A percentile compares a stretch with the other conserved stretches of the same genome.
Evolutionary conservation across 2,888 invertebrate genomes (phyloP).

Genomic region (Molorchus minor): DNA sequence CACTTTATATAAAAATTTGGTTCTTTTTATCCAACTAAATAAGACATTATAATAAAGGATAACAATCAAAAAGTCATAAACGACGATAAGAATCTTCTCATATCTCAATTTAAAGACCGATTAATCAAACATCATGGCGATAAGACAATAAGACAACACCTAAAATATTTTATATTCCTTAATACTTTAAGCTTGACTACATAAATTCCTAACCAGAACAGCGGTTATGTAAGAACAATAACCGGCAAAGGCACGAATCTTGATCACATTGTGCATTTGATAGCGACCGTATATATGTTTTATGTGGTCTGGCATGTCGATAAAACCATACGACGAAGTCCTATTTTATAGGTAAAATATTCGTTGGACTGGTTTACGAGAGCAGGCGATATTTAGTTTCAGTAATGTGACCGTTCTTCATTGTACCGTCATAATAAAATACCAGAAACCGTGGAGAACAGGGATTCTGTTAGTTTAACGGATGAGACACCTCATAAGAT

Average conservation of each 20-base stretch:
- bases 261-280: constrained; percentile 21
- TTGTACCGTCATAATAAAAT: too few relatives aligned
- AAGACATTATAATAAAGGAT: constrained; percentile 32
- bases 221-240: constrained; percentile 24
- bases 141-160: constrained; percentile 30
- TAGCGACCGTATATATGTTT: constrained; percentile 9
- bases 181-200: constrained; percentile 11
- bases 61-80: constrained; percentile 26
- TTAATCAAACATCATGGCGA: constrained; percentile 35
- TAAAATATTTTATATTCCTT: constrained; percentile 15
- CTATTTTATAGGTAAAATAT: background rate
- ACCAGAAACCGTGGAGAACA: too few relatives aligned
- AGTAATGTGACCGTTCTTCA: too few relatives aligned
- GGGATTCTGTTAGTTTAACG: too few relatives aligned
- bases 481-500: too few relatives aligned
- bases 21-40: constrained; percentile 13
- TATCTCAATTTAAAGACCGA: constrained; percentile 28
- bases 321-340: background rate
- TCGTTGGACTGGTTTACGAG: background rate
- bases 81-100: constrained; percentile 25
- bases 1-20: too few relatives aligned
- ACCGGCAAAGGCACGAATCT: constrained; percentile 2
- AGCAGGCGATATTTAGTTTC: background rate
- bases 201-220: constrained; percentile 24
- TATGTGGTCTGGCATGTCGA: background rate